Evolutionary conservation across 2,888 invertebrate genomes (phyloP), one percentile per base, ranked within the genome.

Genomic region (Eupithecia exiguata): DNA sequence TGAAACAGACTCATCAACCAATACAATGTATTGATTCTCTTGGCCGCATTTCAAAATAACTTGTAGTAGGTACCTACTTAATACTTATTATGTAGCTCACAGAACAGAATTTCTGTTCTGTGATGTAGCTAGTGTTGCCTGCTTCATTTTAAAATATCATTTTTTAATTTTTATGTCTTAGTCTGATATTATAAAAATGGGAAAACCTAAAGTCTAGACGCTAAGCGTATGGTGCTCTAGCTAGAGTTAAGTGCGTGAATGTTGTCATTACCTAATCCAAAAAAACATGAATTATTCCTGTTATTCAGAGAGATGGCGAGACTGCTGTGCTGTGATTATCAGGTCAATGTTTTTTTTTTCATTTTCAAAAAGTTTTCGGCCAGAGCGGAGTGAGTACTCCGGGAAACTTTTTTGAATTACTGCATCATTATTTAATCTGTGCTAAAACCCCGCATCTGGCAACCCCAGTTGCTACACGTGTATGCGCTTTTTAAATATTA

Each of bases 401-500:
- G 30, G n/a, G 9, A 62, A 35, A 63, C 18, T 35, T 63, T 63
- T 36, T 36, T 5, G 18, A 16, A 35, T 63, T 65, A 12, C n/a
- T 25, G 66, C 16, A 38, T 38, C 25, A 66, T 66, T 21, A 38
- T 66, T 66, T 66, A 66, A 43, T 40, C 25, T 25, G 12, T 25
- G 70, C 65, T 71, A 46, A 71, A 70, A 35, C 30, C 43, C 40
- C 63, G 36, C 25, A 10, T 38, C 68, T 25, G 72, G 70, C 68
- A 61, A 58, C 72, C 67, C 70, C 70, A 65, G 49, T 21, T 66
- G 66, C 21, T 72, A 72, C 76, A 80, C 83, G 80, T 83, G 82
- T 82, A 82, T 76, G 73, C 82, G 85, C 83, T 86, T 89, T 89
- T 91, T 88, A 89, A 91, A 92, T 90, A 90, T 90, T 91, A 87